Evolutionary conservation across 2,888 invertebrate genomes (phyloP).

Genomic region (Eilema griseolum): DNA sequence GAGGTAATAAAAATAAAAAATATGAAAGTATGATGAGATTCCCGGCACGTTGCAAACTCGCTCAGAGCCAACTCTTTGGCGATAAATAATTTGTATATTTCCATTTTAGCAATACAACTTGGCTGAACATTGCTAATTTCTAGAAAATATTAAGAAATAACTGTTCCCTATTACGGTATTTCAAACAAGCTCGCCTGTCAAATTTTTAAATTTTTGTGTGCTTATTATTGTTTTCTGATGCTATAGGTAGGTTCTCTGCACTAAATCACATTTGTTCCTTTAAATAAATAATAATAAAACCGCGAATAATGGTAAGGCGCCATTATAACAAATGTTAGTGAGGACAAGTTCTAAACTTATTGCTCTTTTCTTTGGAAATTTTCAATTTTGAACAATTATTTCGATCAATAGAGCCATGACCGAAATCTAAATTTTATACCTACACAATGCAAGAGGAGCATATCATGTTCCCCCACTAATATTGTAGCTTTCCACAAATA

Average conservation of each 20-base stretch:
- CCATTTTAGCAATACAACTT: conserved; percentile 38
- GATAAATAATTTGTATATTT: conserved; percentile 43
- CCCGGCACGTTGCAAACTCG: conserved; percentile 28
- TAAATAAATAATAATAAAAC: too few relatives aligned
- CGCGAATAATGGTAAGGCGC: too few relatives aligned
- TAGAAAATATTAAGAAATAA: conserved; percentile 30
- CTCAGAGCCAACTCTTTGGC: conserved; percentile 17
- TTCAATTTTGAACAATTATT: too few relatives aligned
- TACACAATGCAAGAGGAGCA: too few relatives aligned
- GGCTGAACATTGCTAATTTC: conserved; percentile 26
- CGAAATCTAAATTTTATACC: not conserved
- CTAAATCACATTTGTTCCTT: not conserved
- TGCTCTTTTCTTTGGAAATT: too few relatives aligned
- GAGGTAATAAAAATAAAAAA: conserved; percentile 48
- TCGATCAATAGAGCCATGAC: not conserved
- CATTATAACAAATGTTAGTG: too few relatives aligned
- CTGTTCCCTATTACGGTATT: conserved; percentile 19
- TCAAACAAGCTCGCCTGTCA: conserved; percentile 29
- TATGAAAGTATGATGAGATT: conserved; percentile 34
- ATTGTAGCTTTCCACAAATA: too few relatives aligned
- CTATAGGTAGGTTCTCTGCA: not conserved
- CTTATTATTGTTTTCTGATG: not conserved
- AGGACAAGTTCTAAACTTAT: too few relatives aligned
- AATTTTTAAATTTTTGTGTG: not conserved
- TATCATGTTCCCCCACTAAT: too few relatives aligned